Evolutionary conservation across 2,888 invertebrate genomes (phyloP).

Genomic region (Phragmatobia fuliginosa): DNA sequence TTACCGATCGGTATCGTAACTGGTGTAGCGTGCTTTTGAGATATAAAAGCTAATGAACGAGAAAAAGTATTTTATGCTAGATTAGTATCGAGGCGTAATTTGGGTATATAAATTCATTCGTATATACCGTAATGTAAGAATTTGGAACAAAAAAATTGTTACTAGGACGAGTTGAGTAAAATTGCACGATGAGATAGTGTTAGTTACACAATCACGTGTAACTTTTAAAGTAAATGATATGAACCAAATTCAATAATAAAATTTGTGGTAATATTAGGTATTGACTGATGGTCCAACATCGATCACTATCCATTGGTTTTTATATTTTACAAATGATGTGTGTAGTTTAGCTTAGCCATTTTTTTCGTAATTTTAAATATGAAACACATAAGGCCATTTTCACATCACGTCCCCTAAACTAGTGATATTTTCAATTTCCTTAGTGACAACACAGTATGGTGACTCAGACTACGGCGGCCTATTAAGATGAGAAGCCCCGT

Average conservation of each 20-base stretch:
- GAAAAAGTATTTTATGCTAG: conserved; percentile 40
- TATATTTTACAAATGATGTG: no score
- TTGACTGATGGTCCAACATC: no score
- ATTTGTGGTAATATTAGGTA: no score
- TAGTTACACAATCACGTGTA: neutral
- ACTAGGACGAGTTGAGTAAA: neutral
- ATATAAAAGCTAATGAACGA: conserved; percentile 37
- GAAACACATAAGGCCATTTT: neutral
- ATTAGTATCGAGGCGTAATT: conserved; percentile 36
- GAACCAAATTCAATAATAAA: no score
- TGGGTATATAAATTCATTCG: conserved; percentile 22
- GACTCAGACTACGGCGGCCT: no score
- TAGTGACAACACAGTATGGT: no score
- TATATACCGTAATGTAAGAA: conserved; percentile 2
- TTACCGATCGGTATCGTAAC: conserved; percentile 34
- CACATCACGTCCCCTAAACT: no score
- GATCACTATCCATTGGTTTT: no score
- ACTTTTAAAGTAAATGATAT: neutral
- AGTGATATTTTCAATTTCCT: no score
- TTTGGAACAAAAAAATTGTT: neutral
- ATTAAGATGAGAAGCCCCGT: no score
- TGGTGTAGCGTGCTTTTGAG: conserved; percentile 42
- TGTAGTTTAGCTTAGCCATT: neutral
- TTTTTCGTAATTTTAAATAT: neutral
- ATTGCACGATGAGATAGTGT: neutral